phyloP scores from a whole-genome alignment of 2,113 vertebrate genomes.

The Seriola quinqueradiata region DNA sequence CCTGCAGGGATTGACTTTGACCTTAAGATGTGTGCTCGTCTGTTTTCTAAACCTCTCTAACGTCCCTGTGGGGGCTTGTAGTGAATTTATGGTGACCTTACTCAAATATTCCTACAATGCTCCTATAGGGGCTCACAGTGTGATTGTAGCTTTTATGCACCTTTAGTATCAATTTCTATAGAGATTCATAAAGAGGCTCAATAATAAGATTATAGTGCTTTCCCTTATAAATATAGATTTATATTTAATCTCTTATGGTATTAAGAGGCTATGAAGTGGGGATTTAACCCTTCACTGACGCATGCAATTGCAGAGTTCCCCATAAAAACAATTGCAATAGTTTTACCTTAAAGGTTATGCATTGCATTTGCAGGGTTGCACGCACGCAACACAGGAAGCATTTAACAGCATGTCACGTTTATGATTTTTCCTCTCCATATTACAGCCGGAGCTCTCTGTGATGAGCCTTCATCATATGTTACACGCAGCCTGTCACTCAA shows the following conservation, averaged over 20 bases:
- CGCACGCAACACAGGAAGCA: conserved; percentile 17
- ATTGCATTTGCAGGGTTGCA: conserved; percentile 51
- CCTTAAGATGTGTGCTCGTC: conserved; percentile 2
- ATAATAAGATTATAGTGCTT: conserved; percentile 3
- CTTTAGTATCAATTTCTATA: not conserved
- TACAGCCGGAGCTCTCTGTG: not conserved
- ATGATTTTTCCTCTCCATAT: not conserved
- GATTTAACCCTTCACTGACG: conserved; percentile 21
- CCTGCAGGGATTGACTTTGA: conserved; percentile 36
- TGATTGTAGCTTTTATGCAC: not conserved
- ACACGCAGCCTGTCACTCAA: conserved; percentile 40
- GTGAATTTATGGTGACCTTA: conserved; percentile 1
- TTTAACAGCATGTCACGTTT: conserved; percentile 52
- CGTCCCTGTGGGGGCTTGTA: not conserved
- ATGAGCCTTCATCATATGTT: conserved; percentile 1
- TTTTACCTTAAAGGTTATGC: conserved; percentile 9
- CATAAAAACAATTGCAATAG: not conserved
- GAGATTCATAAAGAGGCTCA: conserved; percentile 7
- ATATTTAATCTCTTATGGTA: not conserved
- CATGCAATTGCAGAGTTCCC: not conserved
- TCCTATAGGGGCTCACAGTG: no score
- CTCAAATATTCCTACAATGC: not conserved
- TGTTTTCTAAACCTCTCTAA: conserved; percentile 7
- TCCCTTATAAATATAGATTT: not conserved
- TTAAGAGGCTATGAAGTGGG: not conserved